Conservation (phyloP, 2,797 vertebrate species). For the Gallinago nigripennis region DNA sequence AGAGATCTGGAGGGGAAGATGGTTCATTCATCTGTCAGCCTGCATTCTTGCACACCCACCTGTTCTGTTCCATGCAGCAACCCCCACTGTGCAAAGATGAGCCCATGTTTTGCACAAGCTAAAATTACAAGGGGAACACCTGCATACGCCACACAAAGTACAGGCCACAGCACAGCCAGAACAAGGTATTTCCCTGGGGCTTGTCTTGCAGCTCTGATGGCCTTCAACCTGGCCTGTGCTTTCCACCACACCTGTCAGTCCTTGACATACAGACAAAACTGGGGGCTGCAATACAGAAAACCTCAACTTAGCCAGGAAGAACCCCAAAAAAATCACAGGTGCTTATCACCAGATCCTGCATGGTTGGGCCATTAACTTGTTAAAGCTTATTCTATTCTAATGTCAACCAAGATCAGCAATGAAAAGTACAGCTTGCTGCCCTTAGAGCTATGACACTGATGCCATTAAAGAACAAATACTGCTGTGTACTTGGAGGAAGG, state of each 20-base stretch:
- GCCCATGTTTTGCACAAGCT: neutral
- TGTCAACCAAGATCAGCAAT: neutral
- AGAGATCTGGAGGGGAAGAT: neutral
- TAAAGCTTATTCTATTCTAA: neutral
- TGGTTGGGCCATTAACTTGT: neutral
- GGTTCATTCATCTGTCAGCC: neutral
- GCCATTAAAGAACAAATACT: slow-evolving; percentile 7
- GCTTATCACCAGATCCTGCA: neutral
- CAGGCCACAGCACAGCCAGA: neutral
- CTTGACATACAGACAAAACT: neutral
- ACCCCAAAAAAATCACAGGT: neutral
- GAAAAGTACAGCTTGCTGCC: neutral
- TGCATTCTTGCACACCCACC: slow-evolving; percentile 15
- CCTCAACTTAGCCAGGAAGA: neutral
- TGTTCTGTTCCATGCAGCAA: slow-evolving; percentile 9
- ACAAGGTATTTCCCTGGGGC: neutral
- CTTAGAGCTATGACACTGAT: neutral
- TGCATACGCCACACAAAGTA: slow-evolving; percentile 30
- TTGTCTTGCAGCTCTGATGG: neutral
- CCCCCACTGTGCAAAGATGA: neutral
- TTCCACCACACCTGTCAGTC: neutral
- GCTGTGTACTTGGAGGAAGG: neutral
- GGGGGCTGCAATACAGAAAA: neutral
- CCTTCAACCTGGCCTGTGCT: neutral
- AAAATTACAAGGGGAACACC: slow-evolving; percentile 49